Percentiles rank a stretch among this genome's conserved stretches.
Conservation (phyloP, 2,113 vertebrate species). For the Aptenodytes forsteri region DNA sequence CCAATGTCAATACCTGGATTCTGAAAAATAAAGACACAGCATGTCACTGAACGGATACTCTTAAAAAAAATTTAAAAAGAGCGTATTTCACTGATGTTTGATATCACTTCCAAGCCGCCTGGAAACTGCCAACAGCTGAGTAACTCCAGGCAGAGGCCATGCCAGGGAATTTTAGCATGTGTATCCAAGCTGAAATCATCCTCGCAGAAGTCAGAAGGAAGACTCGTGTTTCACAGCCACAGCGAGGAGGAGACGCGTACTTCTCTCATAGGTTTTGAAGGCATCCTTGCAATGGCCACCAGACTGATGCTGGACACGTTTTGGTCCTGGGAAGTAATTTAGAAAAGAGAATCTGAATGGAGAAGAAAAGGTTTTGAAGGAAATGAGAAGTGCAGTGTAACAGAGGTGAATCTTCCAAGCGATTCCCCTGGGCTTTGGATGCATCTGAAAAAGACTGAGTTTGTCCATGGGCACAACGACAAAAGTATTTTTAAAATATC, state of each 20-base stretch:
- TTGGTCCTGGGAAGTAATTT: neutral
- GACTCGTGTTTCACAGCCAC: neutral
- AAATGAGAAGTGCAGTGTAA: neutral
- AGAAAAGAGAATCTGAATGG: neutral
- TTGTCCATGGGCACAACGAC: accelerated
- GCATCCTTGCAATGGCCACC: neutral
- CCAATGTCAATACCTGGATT: slow-evolving; percentile 97
- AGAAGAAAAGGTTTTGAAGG: neutral
- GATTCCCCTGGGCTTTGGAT: neutral
- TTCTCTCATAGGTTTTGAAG: neutral
- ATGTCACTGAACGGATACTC: accelerated
- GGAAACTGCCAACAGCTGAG: neutral
- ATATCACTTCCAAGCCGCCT: neutral
- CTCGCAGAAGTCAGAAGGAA: neutral
- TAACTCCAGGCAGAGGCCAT: neutral
- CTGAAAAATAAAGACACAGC: slow-evolving; percentile 69
- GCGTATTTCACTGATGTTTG: neutral
- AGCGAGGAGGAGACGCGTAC: accelerated
- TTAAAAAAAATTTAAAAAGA: neutral
- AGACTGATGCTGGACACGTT: neutral
- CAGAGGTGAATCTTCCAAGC: neutral
- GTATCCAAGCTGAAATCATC: neutral
- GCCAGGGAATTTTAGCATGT: neutral
- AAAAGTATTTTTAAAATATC: neutral
- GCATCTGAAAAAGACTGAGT: neutral